These are phyloP conservation scores for Rhadinocentrus ornatus DNA, from an alignment of 2,797 vertebrate genomes.

Conservation along the genomic window DNA sequence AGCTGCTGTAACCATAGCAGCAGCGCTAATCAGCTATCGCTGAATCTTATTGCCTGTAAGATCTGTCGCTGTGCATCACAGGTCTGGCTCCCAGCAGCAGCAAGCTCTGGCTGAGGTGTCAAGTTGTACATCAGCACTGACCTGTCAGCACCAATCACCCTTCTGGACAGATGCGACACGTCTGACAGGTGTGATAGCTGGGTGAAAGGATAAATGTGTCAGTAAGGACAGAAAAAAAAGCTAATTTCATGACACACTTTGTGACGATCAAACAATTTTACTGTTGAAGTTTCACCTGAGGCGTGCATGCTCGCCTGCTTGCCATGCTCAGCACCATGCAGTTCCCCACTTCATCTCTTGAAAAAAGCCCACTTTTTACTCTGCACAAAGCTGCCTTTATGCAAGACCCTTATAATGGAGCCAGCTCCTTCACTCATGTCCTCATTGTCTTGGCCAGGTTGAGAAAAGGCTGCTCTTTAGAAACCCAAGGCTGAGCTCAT, in stretches of 20 bases:
- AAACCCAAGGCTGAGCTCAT: conserved; percentile 72
- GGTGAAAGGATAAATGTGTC: conserved; percentile 18
- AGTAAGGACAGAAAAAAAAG: background rate
- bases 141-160: conserved; percentile 24
- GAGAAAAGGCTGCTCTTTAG: conserved; percentile 80
- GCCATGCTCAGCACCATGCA: conserved; percentile 53
- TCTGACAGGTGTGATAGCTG: conserved; percentile 31
- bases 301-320: conserved; percentile 41
- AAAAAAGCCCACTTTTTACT: conserved; percentile 44
- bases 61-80: conserved; percentile 53
- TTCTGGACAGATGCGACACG: conserved; percentile 18
- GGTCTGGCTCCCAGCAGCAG: conserved; percentile 24
- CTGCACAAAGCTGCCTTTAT: conserved; percentile 72
- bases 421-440: conserved; percentile 75
- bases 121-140: conserved; percentile 7
- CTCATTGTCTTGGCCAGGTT: conserved; percentile 77
- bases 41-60: conserved; percentile 53
- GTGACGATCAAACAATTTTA: conserved; percentile 14
- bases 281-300: conserved; percentile 38
- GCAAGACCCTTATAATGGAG: conserved; percentile 61
- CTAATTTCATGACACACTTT: conserved; percentile 12
- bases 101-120: conserved; percentile 28
- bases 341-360: conserved; percentile 40
- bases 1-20: conserved; percentile 60
- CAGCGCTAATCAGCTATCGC: conserved; percentile 56